Evolutionary conservation across 2,797 vertebrate species (phyloP).

Genomic region (Notolabrus celidotus): DNA sequence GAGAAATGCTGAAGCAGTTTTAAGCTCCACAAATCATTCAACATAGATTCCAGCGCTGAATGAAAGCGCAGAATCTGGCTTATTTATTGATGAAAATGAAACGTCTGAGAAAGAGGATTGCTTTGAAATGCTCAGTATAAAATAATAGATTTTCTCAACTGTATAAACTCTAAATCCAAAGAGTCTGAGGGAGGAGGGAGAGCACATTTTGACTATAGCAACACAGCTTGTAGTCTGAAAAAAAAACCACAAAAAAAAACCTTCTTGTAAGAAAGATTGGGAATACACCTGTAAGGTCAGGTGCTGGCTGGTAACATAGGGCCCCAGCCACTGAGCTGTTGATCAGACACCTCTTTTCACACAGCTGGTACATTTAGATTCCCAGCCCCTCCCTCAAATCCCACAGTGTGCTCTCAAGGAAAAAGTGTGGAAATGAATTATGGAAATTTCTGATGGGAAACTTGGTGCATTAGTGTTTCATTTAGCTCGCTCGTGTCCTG

Average conservation of each 20-base stretch:
- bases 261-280: slow-evolving; percentile 57
- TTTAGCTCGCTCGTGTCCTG: slow-evolving; percentile 84
- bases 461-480: slow-evolving; percentile 87
- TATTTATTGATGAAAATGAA: slow-evolving; percentile 87
- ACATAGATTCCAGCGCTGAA: slow-evolving; percentile 74
- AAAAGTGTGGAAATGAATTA: slow-evolving; percentile 90
- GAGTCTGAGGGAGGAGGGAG: slow-evolving; percentile 38
- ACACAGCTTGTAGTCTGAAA: slow-evolving; percentile 32
- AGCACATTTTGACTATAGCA: slow-evolving; percentile 50
- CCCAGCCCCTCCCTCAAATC: slow-evolving; percentile 82
- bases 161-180: slow-evolving; percentile 66
- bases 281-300: slow-evolving; percentile 78
- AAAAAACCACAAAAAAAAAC: slow-evolving; percentile 27
- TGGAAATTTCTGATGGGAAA: slow-evolving; percentile 90
- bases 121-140: slow-evolving; percentile 79
- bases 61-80: slow-evolving; percentile 72
- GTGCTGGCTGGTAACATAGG: slow-evolving; percentile 70
- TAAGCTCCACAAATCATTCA: slow-evolving; percentile 80
- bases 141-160: slow-evolving; percentile 79
- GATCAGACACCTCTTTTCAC: slow-evolving; percentile 81
- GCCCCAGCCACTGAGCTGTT: slow-evolving; percentile 73
- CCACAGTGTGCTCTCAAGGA: slow-evolving; percentile 85
- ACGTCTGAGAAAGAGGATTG: slow-evolving; percentile 78
- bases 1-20: slow-evolving; percentile 76
- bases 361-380: slow-evolving; percentile 79